A percentile compares a stretch with the other conserved stretches of the same genome.
Evolutionary conservation across 35 echinoderm and acorn worm genomes (phyloP).

Genomic region (Holothuria glaberrima): DNA sequence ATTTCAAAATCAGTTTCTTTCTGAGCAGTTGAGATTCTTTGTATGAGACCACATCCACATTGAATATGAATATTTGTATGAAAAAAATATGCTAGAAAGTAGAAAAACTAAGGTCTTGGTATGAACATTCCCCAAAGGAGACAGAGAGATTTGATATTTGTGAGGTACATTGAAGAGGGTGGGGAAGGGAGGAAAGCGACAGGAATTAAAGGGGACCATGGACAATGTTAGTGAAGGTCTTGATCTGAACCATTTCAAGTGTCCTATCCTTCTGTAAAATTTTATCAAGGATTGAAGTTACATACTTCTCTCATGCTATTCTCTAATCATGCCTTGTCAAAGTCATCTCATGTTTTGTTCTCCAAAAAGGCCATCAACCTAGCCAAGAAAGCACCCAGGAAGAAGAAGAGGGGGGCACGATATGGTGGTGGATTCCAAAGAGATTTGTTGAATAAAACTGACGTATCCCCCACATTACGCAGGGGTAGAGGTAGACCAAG

Average conservation of each 20-base stretch:
- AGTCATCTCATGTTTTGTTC: neutral
- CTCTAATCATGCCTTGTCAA: neutral
- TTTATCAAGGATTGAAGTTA: neutral
- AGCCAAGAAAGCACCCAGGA: slow-evolving; percentile 35
- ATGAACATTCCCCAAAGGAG: neutral
- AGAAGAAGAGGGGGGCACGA: neutral
- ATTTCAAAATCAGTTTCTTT: too few species aligned
- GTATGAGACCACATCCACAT: too few species aligned
- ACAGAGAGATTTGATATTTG: too few species aligned
- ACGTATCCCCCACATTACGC: neutral
- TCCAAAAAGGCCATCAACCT: slow-evolving; percentile 32
- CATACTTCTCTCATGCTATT: neutral
- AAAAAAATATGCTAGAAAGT: neutral
- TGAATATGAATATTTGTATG: too few species aligned
- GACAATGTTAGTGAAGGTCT: neutral
- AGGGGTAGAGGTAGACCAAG: slow-evolving; percentile 23
- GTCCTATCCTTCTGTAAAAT: neutral
- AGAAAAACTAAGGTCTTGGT: neutral
- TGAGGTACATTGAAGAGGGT: neutral
- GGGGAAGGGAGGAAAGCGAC: too few species aligned
- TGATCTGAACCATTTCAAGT: neutral
- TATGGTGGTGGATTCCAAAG: slow-evolving; percentile 31
- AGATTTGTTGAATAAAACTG: neutral
- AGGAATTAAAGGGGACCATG: too few species aligned
- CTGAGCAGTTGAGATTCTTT: too few species aligned